Evolutionary conservation across 1,140 invertebrate species (phyloP), one percentile per base, ranked within the genome.

Genomic region (Wiebesia pumilae): DNA sequence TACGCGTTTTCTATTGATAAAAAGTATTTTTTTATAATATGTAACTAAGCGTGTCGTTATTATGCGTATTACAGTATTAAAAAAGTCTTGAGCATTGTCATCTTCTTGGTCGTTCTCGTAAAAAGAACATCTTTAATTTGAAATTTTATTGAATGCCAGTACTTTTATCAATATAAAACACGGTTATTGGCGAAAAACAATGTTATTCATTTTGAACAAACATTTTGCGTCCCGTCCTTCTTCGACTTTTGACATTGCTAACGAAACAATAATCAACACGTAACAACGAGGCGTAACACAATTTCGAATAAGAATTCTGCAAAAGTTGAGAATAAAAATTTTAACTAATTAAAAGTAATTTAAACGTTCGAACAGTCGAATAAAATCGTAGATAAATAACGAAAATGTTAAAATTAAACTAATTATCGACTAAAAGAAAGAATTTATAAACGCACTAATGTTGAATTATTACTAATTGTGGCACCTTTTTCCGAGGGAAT

Each of bases 381-480:
- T 19, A 71, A 71, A 82, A 38, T 69, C 81, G 62, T 51, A 40
- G 81, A 33, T 67, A 43, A 21, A 54, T 71, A 51, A 71, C 81
- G 30, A 71, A 43, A 51, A 35, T 35, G 30, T 38, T 54, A 71
- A 71, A 51, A 71, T 71, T 71, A 82, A 51, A 43, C 81, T 82
- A 82, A 82, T 71, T 71, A 51, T 51, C 40, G 62, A 16, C 67
- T 73, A 51, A 54, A 51, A 35, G 10, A 73, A 73, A 71, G 19
- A 51, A 24, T 69, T 54, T 33, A 30, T 71, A 82, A 82, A 43
- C 3, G 19, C 65, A 30, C n/a, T 54, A 58, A 67, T 33, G 33
- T 62, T 83, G 35, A 83, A 75, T 83, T 83, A 83, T 67, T 51
- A 54, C 67, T 51, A 83, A 83, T 67, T 77, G 82, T 71, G 71